phyloP scores from a whole-genome alignment of 2,113 vertebrate species.

The Trematocara unimaculatum region DNA sequence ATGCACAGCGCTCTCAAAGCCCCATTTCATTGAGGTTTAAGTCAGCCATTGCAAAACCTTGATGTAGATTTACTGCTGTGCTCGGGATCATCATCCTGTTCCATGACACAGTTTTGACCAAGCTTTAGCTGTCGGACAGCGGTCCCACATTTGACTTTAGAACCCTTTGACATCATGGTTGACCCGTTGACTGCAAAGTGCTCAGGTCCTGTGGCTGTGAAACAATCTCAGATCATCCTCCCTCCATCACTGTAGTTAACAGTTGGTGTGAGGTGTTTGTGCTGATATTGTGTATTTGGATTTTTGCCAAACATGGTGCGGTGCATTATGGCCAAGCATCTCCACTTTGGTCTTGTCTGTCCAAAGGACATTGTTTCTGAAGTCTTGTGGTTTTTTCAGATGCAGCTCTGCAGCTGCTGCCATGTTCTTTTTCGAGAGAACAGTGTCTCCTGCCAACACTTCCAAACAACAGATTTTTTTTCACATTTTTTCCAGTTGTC shows the following conservation, averaged over 20 bases:
- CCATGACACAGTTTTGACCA: background rate
- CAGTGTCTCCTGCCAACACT: background rate
- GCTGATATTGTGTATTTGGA: background rate
- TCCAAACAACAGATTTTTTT: background rate
- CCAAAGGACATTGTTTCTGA: background rate
- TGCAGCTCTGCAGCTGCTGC: background rate
- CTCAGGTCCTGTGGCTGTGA: background rate
- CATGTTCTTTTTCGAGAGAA: background rate
- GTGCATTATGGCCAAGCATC: background rate
- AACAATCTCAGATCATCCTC: background rate
- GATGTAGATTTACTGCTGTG: background rate
- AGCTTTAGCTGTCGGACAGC: background rate
- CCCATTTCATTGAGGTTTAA: background rate
- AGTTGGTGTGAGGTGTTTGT: background rate
- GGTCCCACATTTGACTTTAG: background rate
- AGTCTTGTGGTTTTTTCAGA: background rate
- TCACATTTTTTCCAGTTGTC: background rate
- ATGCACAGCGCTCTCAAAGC: background rate
- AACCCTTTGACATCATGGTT: background rate
- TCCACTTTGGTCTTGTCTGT: background rate
- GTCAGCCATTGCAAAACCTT: background rate
- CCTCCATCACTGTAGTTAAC: background rate
- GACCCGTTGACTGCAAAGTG: accelerated
- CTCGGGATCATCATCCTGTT: background rate
- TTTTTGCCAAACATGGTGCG: background rate